Base-by-base conservation (phyloP, 2,797 vertebrate species). In the Aphelocoma californica region DNA sequence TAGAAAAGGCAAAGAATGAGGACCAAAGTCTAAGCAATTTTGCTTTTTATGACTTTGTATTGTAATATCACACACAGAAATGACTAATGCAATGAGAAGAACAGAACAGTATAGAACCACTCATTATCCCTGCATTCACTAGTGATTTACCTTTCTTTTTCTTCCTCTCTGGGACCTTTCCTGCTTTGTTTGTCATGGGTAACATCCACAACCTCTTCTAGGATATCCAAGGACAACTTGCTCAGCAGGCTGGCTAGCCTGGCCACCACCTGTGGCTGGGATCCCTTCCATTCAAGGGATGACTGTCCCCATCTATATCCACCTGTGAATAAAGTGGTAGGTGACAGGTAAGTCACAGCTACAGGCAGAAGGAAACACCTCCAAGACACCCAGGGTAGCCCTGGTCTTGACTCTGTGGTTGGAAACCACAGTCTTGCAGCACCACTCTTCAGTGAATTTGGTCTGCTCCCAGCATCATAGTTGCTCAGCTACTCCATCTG, bases 301-400 rank as follows among this genome's bases (percentile, higher is more conserved):
- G 25, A 11, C 14, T 60, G 11, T 57, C 34, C 38, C 9, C 3
- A 1, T 53, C 34, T 28, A 6, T 57, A 72, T 36, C 14, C 20
- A 47, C 19, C 15, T 73, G 34, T 58, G 51, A 34, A 65, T 28
- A 42, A 50, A n/a, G 5, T 19, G 18, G 4, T 45, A 57, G 32
- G 14, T 24, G 36, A 62, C 31, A 72, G 24, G 12, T 1, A 4
- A 75, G 9, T 19, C 11, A 6, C 29, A 42, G 32, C 38, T 64
- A 18, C 67, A 57, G 48, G 32, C 24, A 38, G 13, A 69, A 56
- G 15, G 8, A 64, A 66, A 38, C 7, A 42, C 7, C 19, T 78
- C 38, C 1, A 3, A 36, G n/a, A 71, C 10, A 51, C 14, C 9
- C 0, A 1, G 5, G 2, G 2, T 28, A 18, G 25, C 26, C 12